Base-by-base conservation (phyloP, 2,113 vertebrate species). In the Microtus pennsylvanicus region DNA sequence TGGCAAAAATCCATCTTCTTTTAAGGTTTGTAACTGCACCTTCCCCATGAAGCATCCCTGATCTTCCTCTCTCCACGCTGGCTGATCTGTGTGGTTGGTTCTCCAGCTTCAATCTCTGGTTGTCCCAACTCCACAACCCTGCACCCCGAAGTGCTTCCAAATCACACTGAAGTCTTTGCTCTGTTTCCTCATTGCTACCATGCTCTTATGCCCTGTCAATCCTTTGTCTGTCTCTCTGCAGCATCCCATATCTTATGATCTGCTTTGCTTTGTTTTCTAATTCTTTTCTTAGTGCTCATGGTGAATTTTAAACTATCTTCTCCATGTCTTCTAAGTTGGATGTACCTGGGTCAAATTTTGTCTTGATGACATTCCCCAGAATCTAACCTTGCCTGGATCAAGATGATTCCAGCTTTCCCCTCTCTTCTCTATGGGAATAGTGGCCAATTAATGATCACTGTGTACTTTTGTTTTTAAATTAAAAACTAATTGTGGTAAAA, bases 401-500 rank as follows among this genome's bases (percentile, higher is more conserved):
- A 83, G 88, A 17, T 3, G 78, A 42, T 22, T 11, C 47, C 16
- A 70, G 19, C 0, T 14, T 85, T 67, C 45, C 42, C 11, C 4
- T 82, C 9, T 87, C 35, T 83, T 38, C 45, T 83, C n/a, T 81
- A 65, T 7, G 38, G 24, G 13, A 16, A 21, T 12, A 0, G 33
- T 86, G 52, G 28, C 65, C 26, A 55, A 58, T 80, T 58, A 82
- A 28, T 58, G 38, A 58, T 90, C 42, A 70, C 91, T 87, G 38
- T 35, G 67, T 83, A 42, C 7, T 70, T 58, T 33, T 33, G 65
- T 35, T 78, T 96, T 30, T 75, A 92, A 92, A 77, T 50, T 30
- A 30, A 78, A 87, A 94, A 78, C 8, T 81, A 74, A 63, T 78
- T 91, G 87, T 61, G 47, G 12, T 24, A 58, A 95, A 52, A 92